Percentiles rank a stretch among this genome's conserved stretches.
These are phyloP conservation scores for Trachymyrmex septentrionalis DNA, from an alignment of 1,140 invertebrate genomes.

Conservation along the genomic window DNA sequence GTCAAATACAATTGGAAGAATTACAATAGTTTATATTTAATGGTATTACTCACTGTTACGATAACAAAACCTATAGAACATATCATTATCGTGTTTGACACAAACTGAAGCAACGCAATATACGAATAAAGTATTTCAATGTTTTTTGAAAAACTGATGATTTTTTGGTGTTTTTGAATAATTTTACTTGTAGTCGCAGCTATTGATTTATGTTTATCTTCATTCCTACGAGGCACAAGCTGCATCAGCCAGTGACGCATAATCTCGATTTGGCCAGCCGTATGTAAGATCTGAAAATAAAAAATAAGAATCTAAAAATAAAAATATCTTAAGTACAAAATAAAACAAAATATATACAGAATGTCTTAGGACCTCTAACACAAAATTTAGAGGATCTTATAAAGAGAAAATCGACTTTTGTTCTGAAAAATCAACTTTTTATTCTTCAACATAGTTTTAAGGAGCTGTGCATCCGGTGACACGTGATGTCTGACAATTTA, in stretches of 20 bases:
- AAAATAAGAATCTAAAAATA: neutral
- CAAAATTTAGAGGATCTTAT: too few species aligned
- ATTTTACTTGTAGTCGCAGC: neutral
- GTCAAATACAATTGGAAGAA: neutral
- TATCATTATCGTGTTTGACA: conserved; percentile 45
- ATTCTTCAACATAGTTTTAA: too few species aligned
- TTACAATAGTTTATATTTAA: neutral
- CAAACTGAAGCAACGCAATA: conserved; percentile 33
- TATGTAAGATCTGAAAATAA: conserved; percentile 21
- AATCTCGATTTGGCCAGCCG: conserved; percentile 41
- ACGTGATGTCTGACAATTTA: too few species aligned
- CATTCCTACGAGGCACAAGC: neutral
- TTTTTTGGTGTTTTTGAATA: conserved; percentile 41
- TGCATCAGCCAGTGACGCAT: conserved; percentile 14
- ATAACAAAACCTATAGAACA: conserved; percentile 38
- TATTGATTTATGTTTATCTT: neutral
- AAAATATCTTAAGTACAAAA: neutral
- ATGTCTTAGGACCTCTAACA: too few species aligned
- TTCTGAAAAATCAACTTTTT: too few species aligned
- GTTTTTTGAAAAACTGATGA: conserved; percentile 15
- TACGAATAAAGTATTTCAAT: conserved; percentile 30
- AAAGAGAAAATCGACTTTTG: too few species aligned
- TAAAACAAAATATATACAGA: too few species aligned
- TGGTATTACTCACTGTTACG: conserved; percentile 20
- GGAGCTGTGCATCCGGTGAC: too few species aligned